Evolutionary conservation across 2,797 vertebrate species (phyloP).

Genomic region (Rousettus madagascariensis): DNA sequence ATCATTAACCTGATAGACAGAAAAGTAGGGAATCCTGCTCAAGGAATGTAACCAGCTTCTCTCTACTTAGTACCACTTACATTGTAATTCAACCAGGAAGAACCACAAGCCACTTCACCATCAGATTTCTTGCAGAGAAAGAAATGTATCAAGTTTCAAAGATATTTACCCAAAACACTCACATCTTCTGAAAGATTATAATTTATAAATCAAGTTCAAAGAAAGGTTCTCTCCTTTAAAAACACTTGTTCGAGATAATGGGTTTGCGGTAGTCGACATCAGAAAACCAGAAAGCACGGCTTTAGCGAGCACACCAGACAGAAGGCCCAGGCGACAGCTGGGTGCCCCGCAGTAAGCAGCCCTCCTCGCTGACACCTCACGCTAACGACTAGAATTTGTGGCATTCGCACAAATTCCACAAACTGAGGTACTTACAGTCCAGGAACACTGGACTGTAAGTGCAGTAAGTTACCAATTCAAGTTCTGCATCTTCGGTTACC

Average conservation of each 20-base stretch:
- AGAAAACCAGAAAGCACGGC: not conserved
- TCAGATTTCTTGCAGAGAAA: not conserved
- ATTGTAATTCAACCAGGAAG: not conserved
- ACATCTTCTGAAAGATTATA: not conserved
- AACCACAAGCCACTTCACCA: not conserved
- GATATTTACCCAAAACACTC: not conserved
- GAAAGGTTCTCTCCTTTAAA: not conserved
- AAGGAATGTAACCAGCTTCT: not conserved
- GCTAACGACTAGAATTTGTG: not conserved
- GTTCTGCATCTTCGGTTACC: not conserved
- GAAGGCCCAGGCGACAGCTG: not conserved
- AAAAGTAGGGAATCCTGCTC: not conserved
- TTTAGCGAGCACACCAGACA: not conserved
- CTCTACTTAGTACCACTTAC: not conserved
- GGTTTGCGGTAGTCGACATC: not conserved
- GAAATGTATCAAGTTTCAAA: not conserved
- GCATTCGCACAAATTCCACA: not conserved
- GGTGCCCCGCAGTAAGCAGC: not conserved
- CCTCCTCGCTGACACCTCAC: not conserved
- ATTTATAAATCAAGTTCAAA: not conserved
- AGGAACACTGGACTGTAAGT: too few relatives aligned
- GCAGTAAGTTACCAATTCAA: not conserved
- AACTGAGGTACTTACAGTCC: rapidly evolving
- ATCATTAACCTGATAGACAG: not conserved
- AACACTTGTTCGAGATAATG: not conserved